Evolutionary conservation across 2,888 invertebrate species (phyloP).

Genomic region (Apodemia hepburni): DNA sequence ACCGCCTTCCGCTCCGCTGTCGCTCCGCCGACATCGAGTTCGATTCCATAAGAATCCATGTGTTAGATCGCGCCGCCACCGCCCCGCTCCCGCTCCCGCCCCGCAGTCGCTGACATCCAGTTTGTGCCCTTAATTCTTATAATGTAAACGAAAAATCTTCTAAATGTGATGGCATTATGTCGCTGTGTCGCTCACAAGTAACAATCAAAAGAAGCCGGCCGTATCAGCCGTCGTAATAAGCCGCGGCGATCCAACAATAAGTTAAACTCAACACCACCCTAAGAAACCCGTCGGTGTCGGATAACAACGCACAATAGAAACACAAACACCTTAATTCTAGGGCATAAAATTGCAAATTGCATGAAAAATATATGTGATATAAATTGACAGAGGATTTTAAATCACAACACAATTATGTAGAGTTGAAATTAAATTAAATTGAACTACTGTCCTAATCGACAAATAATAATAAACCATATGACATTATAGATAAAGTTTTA

Average conservation of each 20-base stretch:
- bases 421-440: background rate
- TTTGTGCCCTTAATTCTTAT: too few relatives aligned
- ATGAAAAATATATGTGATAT: background rate
- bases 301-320: background rate
- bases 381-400: slow-evolving; percentile 9
- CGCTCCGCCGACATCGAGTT: too few relatives aligned
- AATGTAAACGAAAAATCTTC: background rate
- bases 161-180: background rate
- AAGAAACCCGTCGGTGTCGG: background rate
- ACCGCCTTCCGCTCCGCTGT: too few relatives aligned
- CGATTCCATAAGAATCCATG: too few relatives aligned
- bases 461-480: background rate
- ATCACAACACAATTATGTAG: background rate
- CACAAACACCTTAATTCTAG: slow-evolving; percentile 24
- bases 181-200: background rate
- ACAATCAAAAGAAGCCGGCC: background rate
- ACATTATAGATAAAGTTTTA: background rate
- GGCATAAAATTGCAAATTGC: slow-evolving; percentile 14
- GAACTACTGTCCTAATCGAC: background rate
- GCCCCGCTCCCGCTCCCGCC: too few relatives aligned
- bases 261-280: background rate
- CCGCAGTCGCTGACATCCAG: too few relatives aligned
- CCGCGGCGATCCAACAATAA: background rate
- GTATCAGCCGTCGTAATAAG: background rate
- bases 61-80: too few relatives aligned